phyloP scores from a whole-genome alignment of 2,888 invertebrate genomes.

The Drosophila nr. fundita region DNA sequence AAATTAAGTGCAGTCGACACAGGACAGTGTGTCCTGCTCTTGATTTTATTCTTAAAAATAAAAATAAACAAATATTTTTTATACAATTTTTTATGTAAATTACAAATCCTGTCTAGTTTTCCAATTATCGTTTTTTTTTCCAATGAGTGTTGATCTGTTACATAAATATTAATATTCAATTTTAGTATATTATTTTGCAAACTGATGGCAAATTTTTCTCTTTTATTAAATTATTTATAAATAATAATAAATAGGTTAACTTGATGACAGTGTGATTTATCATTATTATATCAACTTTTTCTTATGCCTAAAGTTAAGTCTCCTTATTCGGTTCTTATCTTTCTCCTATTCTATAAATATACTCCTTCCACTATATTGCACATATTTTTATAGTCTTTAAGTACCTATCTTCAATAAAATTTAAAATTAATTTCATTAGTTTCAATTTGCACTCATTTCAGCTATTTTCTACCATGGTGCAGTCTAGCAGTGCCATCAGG shows the following conservation, averaged over 20 bases:
- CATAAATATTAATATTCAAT: background rate
- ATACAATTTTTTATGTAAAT: too few species aligned
- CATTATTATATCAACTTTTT: background rate
- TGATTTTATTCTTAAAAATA: background rate
- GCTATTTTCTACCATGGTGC: slow-evolving; percentile 43
- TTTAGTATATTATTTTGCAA: background rate
- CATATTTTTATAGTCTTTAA: background rate
- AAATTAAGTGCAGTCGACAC: slow-evolving; percentile 71
- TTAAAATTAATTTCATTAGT: background rate
- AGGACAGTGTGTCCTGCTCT: slow-evolving; percentile 18
- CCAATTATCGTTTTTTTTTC: background rate
- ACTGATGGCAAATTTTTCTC: background rate
- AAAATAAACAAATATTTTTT: too few species aligned
- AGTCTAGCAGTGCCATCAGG: slow-evolving; percentile 57
- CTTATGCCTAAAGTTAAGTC: too few species aligned
- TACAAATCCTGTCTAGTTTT: background rate
- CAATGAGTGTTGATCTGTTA: too few species aligned
- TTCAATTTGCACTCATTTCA: background rate
- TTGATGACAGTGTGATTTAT: background rate
- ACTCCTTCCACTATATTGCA: background rate
- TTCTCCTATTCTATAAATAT: background rate
- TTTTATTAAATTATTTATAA: background rate
- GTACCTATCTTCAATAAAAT: background rate
- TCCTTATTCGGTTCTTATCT: background rate
- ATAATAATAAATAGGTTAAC: background rate